phyloP scores from a whole-genome alignment of 1,140 invertebrate genomes.

The Pissodes strobi region DNA sequence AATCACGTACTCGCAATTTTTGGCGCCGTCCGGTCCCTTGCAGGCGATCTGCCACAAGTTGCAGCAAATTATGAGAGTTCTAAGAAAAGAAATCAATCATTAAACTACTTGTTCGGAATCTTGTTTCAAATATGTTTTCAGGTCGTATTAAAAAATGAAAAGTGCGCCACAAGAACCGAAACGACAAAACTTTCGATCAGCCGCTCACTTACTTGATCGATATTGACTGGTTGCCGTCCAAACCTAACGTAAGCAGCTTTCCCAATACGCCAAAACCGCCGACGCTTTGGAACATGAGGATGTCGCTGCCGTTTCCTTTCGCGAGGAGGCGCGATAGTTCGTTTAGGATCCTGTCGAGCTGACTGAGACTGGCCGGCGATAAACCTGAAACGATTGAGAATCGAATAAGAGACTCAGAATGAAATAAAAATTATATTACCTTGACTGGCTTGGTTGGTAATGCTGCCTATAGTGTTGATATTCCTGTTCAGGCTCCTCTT shows the following conservation, averaged over 20 bases:
- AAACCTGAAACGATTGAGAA: no score
- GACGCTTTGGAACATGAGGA: constrained; percentile 51
- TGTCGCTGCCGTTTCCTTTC: constrained; percentile 49
- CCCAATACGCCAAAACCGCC: constrained; percentile 51
- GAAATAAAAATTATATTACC: no score
- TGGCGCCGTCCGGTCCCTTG: constrained; percentile 59
- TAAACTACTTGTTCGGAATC: background rate
- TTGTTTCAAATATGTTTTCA: no score
- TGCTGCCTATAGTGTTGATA: constrained; percentile 51
- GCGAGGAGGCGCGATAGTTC: constrained; percentile 48
- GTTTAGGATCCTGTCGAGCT: constrained; percentile 52
- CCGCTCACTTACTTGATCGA: constrained; percentile 66
- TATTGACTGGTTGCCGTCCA: constrained; percentile 55
- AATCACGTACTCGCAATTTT: constrained; percentile 69
- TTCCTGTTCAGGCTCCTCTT: constrained; percentile 57
- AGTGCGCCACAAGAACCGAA: no score
- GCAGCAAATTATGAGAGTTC: constrained; percentile 66
- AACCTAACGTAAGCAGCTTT: constrained; percentile 50
- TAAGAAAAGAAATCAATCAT: constrained; percentile 57
- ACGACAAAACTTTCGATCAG: no score
- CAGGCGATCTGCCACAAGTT: constrained; percentile 65
- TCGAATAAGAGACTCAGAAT: no score
- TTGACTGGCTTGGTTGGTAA: constrained; percentile 53
- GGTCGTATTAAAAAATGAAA: no score
- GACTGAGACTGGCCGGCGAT: constrained; percentile 50